Conservation (phyloP, 2,797 vertebrate species). For the Nothura maculosa region DNA sequence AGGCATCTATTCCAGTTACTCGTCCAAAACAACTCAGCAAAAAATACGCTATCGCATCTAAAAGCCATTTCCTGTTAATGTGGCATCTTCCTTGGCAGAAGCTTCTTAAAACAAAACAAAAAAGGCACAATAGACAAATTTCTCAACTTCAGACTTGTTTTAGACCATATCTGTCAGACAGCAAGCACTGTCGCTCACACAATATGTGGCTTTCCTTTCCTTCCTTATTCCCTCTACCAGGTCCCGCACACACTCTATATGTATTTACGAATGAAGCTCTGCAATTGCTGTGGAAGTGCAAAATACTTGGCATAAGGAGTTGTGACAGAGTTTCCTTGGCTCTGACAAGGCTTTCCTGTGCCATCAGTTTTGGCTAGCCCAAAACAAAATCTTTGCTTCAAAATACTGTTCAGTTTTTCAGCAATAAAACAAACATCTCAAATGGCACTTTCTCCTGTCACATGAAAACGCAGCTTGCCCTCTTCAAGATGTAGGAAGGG, state of each 20-base stretch:
- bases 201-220: slow-evolving; percentile 37
- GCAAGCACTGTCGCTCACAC: not conserved
- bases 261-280: not conserved
- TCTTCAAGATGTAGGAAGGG: not conserved
- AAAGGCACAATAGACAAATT: slow-evolving; percentile 24
- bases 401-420: not conserved
- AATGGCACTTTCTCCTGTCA: accelerated
- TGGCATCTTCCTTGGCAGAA: slow-evolving; percentile 63
- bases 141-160: slow-evolving; percentile 11
- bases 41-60: not conserved
- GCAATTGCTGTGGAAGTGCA: slow-evolving; percentile 49
- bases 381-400: not conserved
- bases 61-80: slow-evolving; percentile 34
- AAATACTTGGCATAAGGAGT: not conserved
- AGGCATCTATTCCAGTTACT: not conserved
- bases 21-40: not conserved
- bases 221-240: not conserved
- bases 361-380: not conserved
- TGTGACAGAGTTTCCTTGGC: not conserved
- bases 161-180: slow-evolving; percentile 4
- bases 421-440: not conserved
- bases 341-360: not conserved
- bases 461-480: not conserved
- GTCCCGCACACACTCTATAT: not conserved
- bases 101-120: slow-evolving; percentile 28